A percentile compares a stretch with the other conserved stretches of the same genome.
Conservation (phyloP, 2,797 vertebrate genomes). For the Anguilla marmorata region DNA sequence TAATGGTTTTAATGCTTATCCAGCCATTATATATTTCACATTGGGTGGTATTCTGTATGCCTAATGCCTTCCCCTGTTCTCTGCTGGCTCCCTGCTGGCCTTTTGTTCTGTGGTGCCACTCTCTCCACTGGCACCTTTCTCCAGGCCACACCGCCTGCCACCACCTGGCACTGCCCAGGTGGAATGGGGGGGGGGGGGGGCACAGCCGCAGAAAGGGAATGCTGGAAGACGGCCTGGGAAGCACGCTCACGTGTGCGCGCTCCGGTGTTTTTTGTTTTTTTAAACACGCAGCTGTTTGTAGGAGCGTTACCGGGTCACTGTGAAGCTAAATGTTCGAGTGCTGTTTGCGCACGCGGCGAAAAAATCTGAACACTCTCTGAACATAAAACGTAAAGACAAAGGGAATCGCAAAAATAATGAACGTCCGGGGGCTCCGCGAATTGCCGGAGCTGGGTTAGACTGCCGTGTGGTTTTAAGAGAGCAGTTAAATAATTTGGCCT, state of each 20-base stretch:
- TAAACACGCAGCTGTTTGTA: too few relatives aligned
- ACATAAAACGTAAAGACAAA: conserved; percentile 65
- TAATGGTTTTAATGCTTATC: conserved; percentile 43
- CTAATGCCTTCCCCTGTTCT: conserved; percentile 35
- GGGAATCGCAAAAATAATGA: conserved; percentile 72
- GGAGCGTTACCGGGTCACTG: too few relatives aligned
- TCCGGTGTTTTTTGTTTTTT: too few relatives aligned
- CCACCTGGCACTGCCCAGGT: not conserved
- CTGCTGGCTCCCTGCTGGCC: conserved; percentile 45
- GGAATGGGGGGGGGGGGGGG: not conserved
- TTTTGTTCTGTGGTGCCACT: conserved; percentile 17
- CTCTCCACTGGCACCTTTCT: conserved; percentile 53
- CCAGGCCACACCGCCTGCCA: conserved; percentile 39
- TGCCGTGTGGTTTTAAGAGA: conserved; percentile 58
- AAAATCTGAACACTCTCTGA: conserved; percentile 60
- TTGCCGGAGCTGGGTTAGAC: conserved; percentile 65
- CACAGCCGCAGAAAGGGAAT: conserved; percentile 24
- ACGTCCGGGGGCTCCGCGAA: conserved; percentile 58
- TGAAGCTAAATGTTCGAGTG: not conserved
- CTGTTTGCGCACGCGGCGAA: conserved; percentile 6
- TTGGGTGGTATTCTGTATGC: conserved; percentile 48
- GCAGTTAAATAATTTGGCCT: conserved; percentile 48
- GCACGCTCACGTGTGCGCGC: not conserved
- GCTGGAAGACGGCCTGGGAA: not conserved
- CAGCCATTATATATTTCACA: conserved; percentile 42